Evolutionary conservation across 2,888 invertebrate genomes (phyloP).

Genomic region (Nemoura dubitans): DNA sequence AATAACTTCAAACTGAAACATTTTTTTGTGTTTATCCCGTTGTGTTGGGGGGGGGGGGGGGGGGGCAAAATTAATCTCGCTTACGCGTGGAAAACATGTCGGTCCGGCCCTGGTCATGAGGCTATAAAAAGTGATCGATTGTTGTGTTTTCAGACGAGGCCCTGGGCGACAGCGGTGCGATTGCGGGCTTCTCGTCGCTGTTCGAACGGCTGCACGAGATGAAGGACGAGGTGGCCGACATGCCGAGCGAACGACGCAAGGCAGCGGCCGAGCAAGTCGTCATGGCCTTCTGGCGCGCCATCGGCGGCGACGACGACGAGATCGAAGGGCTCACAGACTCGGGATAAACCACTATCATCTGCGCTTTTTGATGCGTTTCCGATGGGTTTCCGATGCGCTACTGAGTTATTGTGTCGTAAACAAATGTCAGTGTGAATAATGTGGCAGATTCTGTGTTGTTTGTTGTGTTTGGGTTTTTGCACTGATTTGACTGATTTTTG

Average conservation of each 20-base stretch:
- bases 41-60: too few relatives aligned
- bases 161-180: conserved; percentile 57
- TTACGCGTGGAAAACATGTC: too few relatives aligned
- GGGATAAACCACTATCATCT: conserved; percentile 42
- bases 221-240: conserved; percentile 71
- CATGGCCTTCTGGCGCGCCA: conserved; percentile 77
- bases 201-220: conserved; percentile 73
- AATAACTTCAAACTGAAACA: too few relatives aligned
- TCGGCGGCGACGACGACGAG: conserved; percentile 78
- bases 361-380: too few relatives aligned
- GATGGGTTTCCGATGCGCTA: too few relatives aligned
- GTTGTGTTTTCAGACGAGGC: conserved; percentile 48
- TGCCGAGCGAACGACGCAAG: conserved; percentile 71
- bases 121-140: not conserved
- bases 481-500: too few relatives aligned
- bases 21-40: too few relatives aligned
- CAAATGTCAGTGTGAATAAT: too few relatives aligned
- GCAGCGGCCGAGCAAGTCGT: conserved; percentile 78
- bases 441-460: too few relatives aligned
- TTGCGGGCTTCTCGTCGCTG: conserved; percentile 58
- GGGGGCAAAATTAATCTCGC: too few relatives aligned
- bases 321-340: conserved; percentile 60
- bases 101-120: not conserved
- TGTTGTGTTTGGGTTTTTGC: too few relatives aligned
- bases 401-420: too few relatives aligned